Base-by-base conservation (phyloP, 2,113 vertebrate species). In the Myotis brandtii region DNA sequence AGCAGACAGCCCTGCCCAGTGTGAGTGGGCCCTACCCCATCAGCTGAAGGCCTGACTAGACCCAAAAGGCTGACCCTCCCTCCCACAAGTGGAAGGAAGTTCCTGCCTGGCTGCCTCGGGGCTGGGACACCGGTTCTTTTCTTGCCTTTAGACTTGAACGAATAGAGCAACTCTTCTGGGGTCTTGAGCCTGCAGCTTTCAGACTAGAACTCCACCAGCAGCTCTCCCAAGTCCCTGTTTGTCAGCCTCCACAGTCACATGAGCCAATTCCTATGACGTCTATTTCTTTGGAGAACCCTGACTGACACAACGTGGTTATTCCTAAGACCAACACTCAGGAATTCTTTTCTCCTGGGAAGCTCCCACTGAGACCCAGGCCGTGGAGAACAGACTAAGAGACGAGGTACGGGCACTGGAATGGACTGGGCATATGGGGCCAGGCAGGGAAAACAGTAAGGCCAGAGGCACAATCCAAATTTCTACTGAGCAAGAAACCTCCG, bases 401-500 rank as follows among this genome's bases (percentile, higher is more conserved):
- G 16, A 52, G 23, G 37, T 70, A 9, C 1, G 5, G 11, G 23
- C 14, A 4, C 23, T 66, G 5, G 69, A 82, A 87, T 7, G 48
- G 16, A 43, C 2, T 18, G 32, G 32, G 20, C 4, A 37, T 16
- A 2, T 6, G 13, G 9, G 34, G 34, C 3, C 20, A 0, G 6
- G 5, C 4, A 66, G 34, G 37, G 72, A 40, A 20, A 88, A 32
- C 14, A 86, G 37, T 23, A 69, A 64, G 8, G 23, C 52, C 59
- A 86, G 59, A 17, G 5, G 16, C 12, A 46, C 27, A 54, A 37
- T 27, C 48, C 30, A 64, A 16, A 80, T 48, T 64, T 30, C 54
- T 64, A n/a, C 34, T 48, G 20, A 69, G 40, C 13, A 95, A 69
- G 46, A 86, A 93, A 37, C 18, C n/a, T 81, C n/a, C 70, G 46